Evolutionary conservation across 2,888 invertebrate genomes (phyloP), one percentile per base, ranked within the genome.

Genomic region (Leucoma salicis): DNA sequence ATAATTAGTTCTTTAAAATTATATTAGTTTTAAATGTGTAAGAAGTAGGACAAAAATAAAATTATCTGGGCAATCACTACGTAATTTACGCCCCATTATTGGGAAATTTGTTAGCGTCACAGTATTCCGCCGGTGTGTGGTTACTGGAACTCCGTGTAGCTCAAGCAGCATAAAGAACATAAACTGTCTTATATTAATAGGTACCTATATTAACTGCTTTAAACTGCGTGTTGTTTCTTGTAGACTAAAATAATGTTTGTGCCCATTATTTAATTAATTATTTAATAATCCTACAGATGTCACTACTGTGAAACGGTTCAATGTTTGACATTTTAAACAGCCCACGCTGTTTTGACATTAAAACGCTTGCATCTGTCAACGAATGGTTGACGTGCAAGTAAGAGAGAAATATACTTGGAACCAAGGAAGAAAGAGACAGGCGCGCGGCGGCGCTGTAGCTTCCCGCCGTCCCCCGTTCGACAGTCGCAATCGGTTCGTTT

Each of bases 311-410:
- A 70, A 68, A 69, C 66, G 62, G 70, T 72, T 74, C 66, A 64
- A 60, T 68, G 68, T 74, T 76, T 83, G 83, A 82, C 83, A 79
- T 82, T 78, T n/a, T 77, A 68, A 63, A 65, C 62, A 69, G 67
- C 78, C 80, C 82, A 84, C 83, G 85, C 86, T 87, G 85, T 88
- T 87, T 86, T 88, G 78, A 86, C 87, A 87, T 86, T 77, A 81
- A 78, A 52, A 59, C 58, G 66, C 69, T 63, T 66, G 70, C 68
- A 74, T 74, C 75, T 83, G 84, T 80, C 81, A 82, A 69, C 63
- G 61, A 69, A 78, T 77, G 77, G 71, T 74, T 74, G 62, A 55
- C 48, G 70, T 68, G 71, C 35, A 61, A 78, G 59, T 35, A 75
- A 74, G 76, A 76, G 7, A 50, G 34, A 45, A 43, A 66, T 73